phyloP scores from a whole-genome alignment of 2,888 invertebrate genomes.

The Pheosia tremula region DNA sequence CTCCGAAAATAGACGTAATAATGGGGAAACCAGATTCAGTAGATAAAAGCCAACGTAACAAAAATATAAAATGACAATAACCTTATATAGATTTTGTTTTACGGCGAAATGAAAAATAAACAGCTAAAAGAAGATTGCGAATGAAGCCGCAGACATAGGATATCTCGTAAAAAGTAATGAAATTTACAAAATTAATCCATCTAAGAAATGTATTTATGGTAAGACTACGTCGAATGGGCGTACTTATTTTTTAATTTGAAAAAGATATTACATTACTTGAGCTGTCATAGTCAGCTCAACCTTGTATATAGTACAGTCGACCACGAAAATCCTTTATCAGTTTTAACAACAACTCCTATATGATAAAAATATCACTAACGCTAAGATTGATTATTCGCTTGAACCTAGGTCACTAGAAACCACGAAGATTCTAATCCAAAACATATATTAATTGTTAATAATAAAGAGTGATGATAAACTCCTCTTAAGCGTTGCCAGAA shows the following conservation, averaged over 20 bases:
- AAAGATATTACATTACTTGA: slow-evolving; percentile 38
- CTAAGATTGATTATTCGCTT: too few relatives aligned
- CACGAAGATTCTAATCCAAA: too few relatives aligned
- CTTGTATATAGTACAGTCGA: too few relatives aligned
- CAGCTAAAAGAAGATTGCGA: slow-evolving; percentile 39
- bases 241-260: background rate
- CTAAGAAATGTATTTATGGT: slow-evolving; percentile 22
- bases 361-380: too few relatives aligned
- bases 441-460: too few relatives aligned
- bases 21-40: background rate
- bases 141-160: slow-evolving; percentile 32
- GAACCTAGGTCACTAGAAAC: too few relatives aligned
- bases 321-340: too few relatives aligned
- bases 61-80: slow-evolving; percentile 25
- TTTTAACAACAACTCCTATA: too few relatives aligned
- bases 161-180: slow-evolving; percentile 42
- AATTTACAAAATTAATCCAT: slow-evolving; percentile 42
- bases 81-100: slow-evolving; percentile 31
- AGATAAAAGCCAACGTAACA: slow-evolving; percentile 12
- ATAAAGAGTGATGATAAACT: too few relatives aligned
- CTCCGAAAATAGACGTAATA: background rate
- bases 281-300: background rate
- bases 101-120: slow-evolving; percentile 46
- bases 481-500: too few relatives aligned
- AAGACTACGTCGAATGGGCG: background rate